These are phyloP conservation scores for Alloscopus bannaensis DNA, from an alignment of 2,888 invertebrate species.

Conservation along the genomic window DNA sequence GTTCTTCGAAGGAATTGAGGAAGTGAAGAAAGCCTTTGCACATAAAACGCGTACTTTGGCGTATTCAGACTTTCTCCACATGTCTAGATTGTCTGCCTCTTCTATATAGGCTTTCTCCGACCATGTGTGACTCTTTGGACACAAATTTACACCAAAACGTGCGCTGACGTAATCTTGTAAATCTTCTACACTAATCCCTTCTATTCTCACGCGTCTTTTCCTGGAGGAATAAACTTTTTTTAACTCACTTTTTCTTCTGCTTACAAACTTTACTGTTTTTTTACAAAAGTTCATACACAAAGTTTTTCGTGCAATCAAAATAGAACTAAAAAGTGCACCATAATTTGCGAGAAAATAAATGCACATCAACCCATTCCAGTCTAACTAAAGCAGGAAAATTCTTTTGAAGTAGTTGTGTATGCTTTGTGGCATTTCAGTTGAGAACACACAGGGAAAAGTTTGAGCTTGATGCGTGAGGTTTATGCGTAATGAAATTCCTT, in stretches of 20 bases:
- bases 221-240: slow-evolving; percentile 8
- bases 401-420: too few species aligned
- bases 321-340: not conserved
- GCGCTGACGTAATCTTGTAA: slow-evolving; percentile 9
- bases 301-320: not conserved
- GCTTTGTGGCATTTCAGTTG: too few species aligned
- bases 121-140: not conserved
- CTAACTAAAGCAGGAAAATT: too few species aligned
- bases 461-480: too few species aligned
- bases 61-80: too few species aligned
- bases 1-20: not conserved
- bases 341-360: not conserved
- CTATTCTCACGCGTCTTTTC: not conserved
- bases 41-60: slow-evolving; percentile 9
- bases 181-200: not conserved
- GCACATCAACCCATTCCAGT: not conserved
- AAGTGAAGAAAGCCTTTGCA: slow-evolving; percentile 8
- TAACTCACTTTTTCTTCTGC: not conserved
- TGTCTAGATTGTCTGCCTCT: too few species aligned
- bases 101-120: too few species aligned
- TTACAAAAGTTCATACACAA: slow-evolving; percentile 5
- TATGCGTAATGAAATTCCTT: too few species aligned
- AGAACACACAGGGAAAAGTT: too few species aligned
- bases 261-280: not conserved
- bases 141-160: slow-evolving; percentile 4